phyloP scores from a whole-genome alignment of 2,888 invertebrate genomes.

The Heterodera filipjevi region DNA sequence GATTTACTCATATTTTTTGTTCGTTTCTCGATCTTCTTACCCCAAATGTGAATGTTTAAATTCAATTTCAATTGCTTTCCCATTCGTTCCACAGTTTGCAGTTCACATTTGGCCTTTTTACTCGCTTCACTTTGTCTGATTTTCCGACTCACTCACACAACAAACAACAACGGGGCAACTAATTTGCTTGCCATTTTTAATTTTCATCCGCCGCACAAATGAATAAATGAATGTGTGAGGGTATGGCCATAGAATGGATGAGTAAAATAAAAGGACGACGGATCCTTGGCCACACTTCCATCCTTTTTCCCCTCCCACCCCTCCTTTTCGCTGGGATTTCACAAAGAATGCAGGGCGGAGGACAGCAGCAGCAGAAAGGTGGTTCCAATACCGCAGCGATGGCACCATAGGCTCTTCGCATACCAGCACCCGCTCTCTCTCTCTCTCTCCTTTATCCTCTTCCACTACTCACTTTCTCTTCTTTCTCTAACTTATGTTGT shows the following conservation, averaged over 20 bases:
- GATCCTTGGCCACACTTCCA: slow-evolving; percentile 2
- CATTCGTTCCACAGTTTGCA: background rate
- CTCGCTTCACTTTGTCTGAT: background rate
- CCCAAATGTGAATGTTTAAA: background rate
- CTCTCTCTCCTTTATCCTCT: background rate
- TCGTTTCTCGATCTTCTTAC: no score
- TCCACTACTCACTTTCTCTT: background rate
- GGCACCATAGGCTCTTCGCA: background rate
- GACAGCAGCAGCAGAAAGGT: background rate
- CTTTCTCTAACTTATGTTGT: no score
- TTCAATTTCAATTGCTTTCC: background rate
- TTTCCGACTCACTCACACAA: background rate
- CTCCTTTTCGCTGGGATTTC: slow-evolving; percentile 11
- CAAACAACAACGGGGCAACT: slow-evolving; percentile 4
- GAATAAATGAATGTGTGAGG: slow-evolving; percentile 11
- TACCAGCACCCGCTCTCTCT: background rate
- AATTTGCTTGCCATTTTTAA: slow-evolving; percentile 30
- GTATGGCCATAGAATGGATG: slow-evolving; percentile 17
- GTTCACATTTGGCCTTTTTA: background rate
- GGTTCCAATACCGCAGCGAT: background rate
- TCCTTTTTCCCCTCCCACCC: background rate
- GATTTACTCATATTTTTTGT: no score
- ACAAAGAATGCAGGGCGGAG: background rate
- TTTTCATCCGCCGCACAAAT: slow-evolving; percentile 26
- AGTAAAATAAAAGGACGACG: slow-evolving; percentile 1